Base-by-base conservation (phyloP, 2,888 invertebrate species). In the Heterodera filipjevi region DNA sequence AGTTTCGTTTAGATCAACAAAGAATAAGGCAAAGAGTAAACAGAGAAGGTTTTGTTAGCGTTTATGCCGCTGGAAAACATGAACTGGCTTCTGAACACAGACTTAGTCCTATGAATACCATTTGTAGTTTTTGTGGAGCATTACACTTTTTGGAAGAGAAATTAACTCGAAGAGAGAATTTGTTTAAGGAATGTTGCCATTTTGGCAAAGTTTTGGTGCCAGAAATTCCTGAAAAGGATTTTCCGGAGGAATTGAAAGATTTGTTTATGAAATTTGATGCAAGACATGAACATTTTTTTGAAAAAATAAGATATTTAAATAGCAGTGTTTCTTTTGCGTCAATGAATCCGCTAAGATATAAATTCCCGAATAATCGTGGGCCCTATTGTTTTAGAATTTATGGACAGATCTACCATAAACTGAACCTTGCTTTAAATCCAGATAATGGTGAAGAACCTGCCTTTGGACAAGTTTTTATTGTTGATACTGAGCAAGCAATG, bases 171-270 rank as follows among this genome's bases (percentile, higher is more conserved):
- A 16, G n/a, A 22, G 70, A 27, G 8, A 70, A n/a, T 70, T 70
- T 27, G 6, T 70, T 70, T 27, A 70, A n/a, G 35, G 44, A 39
- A n/a, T 70, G 70, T 70, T 70, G 70, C 6, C 70, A 70, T n/a
- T 27, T n/a, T 70, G 70, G 70, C 70, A 70, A 70, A 70, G n/a
- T 70, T 53, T 1, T 19, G 6, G 5, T 53, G 19, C 53, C 53
- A 53, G 19, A 14, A 22, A n/a, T 53, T 22, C 53, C 53, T 19
- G 53, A 53, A 22, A 16, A 53, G 19, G 53, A 53, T 53, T 53
- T 53, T 53, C 53, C 53, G 16, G 53, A 53, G 3, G 0, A 22
- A 22, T 22, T 53, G 22, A 8, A 22, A 53, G 53, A 53, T n/a
- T n/a, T n/a, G n/a, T n/a, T n/a, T n/a, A n/a, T n/a, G n/a, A n/a